These are phyloP conservation scores for Scytalopus superciliaris DNA, from an alignment of 2,113 vertebrate genomes.

Conservation along the genomic window DNA sequence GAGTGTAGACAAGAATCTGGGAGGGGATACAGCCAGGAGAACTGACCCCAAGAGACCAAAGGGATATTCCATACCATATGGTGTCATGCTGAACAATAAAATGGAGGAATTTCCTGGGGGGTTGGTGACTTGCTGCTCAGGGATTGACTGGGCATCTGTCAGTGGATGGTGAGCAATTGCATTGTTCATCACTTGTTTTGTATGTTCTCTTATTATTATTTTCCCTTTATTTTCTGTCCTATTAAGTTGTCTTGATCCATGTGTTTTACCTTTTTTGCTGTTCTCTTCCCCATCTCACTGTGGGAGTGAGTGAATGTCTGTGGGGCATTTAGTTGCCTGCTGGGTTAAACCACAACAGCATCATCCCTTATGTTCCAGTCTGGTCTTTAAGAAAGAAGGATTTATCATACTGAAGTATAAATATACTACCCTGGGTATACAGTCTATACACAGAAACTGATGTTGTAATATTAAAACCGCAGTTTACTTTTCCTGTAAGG, in stretches of 20 bases:
- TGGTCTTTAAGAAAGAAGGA: conserved; percentile 12
- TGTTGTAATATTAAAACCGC: not conserved
- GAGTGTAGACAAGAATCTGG: not conserved
- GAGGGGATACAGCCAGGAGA: not conserved
- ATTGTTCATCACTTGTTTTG: not conserved
- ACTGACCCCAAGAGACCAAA: not conserved
- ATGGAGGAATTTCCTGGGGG: not conserved
- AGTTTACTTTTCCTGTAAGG: conserved; percentile 25
- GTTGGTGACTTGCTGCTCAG: not conserved
- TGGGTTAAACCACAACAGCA: not conserved
- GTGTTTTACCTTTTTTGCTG: not conserved
- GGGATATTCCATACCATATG: not conserved
- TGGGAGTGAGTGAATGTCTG: fast-evolving
- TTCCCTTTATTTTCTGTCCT: not conserved
- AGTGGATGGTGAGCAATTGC: not conserved
- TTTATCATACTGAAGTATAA: conserved; percentile 10
- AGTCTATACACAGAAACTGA: not conserved
- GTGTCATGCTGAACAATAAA: not conserved
- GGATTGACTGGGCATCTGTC: not conserved
- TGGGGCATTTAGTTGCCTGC: not conserved
- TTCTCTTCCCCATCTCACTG: not conserved
- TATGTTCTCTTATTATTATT: not conserved
- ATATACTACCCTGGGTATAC: not conserved
- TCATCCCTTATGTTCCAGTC: not conserved
- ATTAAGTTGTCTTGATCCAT: not conserved